phyloP scores from a whole-genome alignment of 2,888 invertebrate species.

The Gibbula magus region DNA sequence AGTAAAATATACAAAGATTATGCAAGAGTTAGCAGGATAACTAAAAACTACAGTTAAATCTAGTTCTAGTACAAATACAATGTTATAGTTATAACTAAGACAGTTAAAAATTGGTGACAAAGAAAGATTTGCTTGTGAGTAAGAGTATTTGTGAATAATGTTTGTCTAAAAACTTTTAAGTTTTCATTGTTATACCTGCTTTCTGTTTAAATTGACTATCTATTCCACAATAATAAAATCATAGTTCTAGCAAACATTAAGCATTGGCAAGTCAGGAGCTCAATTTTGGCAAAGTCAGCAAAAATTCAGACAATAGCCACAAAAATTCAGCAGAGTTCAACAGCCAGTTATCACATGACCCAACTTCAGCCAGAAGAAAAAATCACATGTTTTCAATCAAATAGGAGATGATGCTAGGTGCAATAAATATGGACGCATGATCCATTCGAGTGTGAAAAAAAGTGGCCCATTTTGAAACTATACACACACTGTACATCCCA shows the following conservation, averaged over 20 bases:
- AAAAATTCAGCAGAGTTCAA: slow-evolving; percentile 1
- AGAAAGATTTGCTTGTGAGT: not conserved
- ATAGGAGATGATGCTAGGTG: slow-evolving; percentile 8
- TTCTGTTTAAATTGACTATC: too few species aligned
- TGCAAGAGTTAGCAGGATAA: slow-evolving; percentile 18
- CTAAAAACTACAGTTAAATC: slow-evolving; percentile 18
- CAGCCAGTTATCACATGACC: not conserved
- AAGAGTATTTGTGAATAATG: too few species aligned
- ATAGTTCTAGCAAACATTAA: slow-evolving; percentile 4
- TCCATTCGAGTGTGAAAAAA: not conserved
- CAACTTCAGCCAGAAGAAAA: not conserved
- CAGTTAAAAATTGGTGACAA: slow-evolving; percentile 16
- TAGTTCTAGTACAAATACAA: slow-evolving; percentile 7
- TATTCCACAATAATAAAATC: not conserved
- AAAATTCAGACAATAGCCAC: slow-evolving; percentile 4
- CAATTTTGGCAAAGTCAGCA: not conserved
- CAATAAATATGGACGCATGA: slow-evolving; percentile 15
- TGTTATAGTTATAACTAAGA: slow-evolving; percentile 2
- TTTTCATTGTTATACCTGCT: too few species aligned
- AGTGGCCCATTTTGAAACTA: not conserved
- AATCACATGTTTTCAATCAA: not conserved
- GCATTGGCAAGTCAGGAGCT: not conserved
- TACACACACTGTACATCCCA: slow-evolving; percentile 25
- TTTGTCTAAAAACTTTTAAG: too few species aligned
- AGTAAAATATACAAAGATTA: slow-evolving; percentile 5